Evolutionary conservation across 2,113 vertebrate species (phyloP).

Genomic region (Sakesphorus luctuosus): DNA sequence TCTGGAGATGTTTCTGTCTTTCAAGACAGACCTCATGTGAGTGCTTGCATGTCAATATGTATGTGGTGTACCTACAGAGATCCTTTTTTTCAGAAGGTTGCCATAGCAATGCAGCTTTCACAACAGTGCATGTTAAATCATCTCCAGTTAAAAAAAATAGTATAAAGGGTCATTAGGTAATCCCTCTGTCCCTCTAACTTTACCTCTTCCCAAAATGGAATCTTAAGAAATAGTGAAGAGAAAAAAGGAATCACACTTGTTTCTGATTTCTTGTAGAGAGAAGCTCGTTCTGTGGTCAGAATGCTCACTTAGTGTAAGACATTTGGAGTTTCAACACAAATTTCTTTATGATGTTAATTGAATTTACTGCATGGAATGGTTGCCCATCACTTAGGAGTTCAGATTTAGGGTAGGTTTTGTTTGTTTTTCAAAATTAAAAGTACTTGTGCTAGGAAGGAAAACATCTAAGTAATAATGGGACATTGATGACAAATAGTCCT

Average conservation of each 20-base stretch:
- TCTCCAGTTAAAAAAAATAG: neutral
- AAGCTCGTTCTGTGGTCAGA: neutral
- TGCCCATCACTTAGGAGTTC: neutral
- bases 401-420: neutral
- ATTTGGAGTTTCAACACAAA: neutral
- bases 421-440: neutral
- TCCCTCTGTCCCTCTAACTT: neutral
- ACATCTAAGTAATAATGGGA: neutral
- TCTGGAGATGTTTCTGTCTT: neutral
- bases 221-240: neutral
- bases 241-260: neutral
- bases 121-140: neutral
- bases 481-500: neutral
- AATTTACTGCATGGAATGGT: neutral
- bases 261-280: neutral
- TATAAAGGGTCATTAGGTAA: neutral
- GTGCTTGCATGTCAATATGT: neutral
- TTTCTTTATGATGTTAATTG: neutral
- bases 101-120: constrained; percentile 9
- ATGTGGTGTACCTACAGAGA: neutral
- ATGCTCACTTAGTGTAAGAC: neutral
- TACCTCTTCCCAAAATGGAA: neutral
- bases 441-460: neutral
- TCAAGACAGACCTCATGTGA: neutral
- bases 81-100: neutral